Evolutionary conservation across 2,113 vertebrate genomes (phyloP), one percentile per base, ranked within the genome.

Genomic region (Zeus faber): DNA sequence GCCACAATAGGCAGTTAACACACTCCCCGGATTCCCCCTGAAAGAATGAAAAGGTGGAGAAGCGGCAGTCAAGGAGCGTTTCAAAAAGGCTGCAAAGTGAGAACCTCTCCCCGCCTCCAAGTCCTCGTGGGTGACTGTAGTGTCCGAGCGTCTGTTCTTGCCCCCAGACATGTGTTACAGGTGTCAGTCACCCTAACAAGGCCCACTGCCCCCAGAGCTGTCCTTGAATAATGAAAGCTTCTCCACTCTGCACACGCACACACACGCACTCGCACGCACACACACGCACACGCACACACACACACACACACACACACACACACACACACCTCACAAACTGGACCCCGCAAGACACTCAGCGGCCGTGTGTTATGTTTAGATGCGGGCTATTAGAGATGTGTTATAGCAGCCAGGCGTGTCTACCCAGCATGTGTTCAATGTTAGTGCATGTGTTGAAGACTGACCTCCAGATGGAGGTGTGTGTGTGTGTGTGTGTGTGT

Each of bases 141-240:
- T n/a, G 49, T 21, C 37, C 37, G 13, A 14, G 18, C 6, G 22
- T 17, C 44, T 48, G 49, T 59, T 54, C 59, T n/a, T 8, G 47
- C 65, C 69, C 70, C 62, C 63, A 49, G 39, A 67, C 52, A 59
- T 58, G 49, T 61, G 49, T 51, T 29, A 53, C 8, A 55, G 47
- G 49, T 25, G 25, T 62, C 54, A 55, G 41, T 70, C 39, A 49
- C 54, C 31, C 11, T 18, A 57, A 62, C 23, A 58, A 50, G 35
- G 23, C 47, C 17, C n/a, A 11, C 45, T 39, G 37, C 31, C 54
- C 54, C 49, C n/a, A n/a, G n/a, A n/a, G n/a, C n/a, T n/a, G n/a
- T n/a, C n/a, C n/a, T n/a, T n/a, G n/a, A n/a, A n/a, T n/a, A n/a
- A n/a, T 41, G 17, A 16, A n/a, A 14, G 13, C 3, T 6, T n/a